These are phyloP conservation scores for Potorous gilbertii DNA, from an alignment of 2,797 vertebrate genomes.

Conservation along the genomic window DNA sequence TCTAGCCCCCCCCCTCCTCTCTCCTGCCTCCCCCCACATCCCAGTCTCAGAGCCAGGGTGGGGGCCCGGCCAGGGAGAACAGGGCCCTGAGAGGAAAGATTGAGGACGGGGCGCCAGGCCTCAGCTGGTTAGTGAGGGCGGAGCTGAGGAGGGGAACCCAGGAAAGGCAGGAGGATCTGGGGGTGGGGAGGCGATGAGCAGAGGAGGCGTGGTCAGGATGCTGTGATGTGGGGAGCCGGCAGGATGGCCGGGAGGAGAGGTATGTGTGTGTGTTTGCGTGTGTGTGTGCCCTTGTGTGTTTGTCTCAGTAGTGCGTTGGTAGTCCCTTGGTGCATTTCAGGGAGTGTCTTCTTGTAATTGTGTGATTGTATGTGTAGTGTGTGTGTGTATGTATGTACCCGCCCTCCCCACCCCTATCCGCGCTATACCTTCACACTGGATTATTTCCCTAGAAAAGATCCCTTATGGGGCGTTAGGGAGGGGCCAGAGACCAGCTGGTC, in stretches of 20 bases:
- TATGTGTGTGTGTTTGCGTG: constrained; percentile 57
- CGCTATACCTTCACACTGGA: neutral
- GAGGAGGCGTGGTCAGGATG: constrained; percentile 54
- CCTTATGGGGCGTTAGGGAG: neutral
- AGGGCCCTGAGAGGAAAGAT: neutral
- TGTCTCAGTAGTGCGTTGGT: constrained; percentile 12
- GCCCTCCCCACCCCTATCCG: neutral
- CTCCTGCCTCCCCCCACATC: constrained; percentile 1
- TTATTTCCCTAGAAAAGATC: neutral
- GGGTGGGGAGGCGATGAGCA: neutral
- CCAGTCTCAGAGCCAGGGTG: neutral
- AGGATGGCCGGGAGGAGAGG: constrained; percentile 78
- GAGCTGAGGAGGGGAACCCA: neutral
- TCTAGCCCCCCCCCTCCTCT: constrained; percentile 53
- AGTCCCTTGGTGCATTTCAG: constrained; percentile 58
- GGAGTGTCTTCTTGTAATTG: constrained; percentile 22
- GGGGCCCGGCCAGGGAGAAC: neutral
- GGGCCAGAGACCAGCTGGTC: constrained; percentile 16
- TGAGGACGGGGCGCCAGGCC: constrained; percentile 12
- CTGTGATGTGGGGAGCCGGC: constrained; percentile 51
- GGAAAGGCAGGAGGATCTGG: neutral
- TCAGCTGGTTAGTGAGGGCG: neutral
- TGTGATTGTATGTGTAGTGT: neutral
- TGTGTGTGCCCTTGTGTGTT: constrained; percentile 65
- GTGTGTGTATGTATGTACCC: constrained; percentile 3